Evolutionary conservation across 92 coral and sea anemone genomes (phyloP).

Genomic region (Zoanthus gigantus): DNA sequence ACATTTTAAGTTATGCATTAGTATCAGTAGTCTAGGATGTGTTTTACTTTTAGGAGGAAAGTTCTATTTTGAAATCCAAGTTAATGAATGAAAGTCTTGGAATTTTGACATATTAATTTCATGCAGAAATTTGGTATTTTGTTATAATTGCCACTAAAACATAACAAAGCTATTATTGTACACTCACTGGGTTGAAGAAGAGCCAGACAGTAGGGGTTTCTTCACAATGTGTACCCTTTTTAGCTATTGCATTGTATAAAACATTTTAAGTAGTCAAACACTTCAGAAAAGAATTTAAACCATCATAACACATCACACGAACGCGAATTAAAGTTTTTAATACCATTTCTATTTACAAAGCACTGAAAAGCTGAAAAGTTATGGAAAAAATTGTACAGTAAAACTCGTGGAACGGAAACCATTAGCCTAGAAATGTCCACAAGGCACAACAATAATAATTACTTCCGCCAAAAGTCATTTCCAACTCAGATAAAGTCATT

Average conservation of each 20-base stretch:
- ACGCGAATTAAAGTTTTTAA: not conserved
- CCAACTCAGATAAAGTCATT: not conserved
- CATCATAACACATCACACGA: not conserved
- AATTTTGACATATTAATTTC: too few relatives aligned
- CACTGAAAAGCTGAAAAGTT: not conserved
- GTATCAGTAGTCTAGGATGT: too few relatives aligned
- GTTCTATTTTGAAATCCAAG: too few relatives aligned
- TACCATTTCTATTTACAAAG: constrained; percentile 22
- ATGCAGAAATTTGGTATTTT: too few relatives aligned
- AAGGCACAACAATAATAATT: not conserved
- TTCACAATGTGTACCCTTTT: too few relatives aligned
- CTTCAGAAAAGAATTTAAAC: not conserved
- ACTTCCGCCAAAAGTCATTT: constrained; percentile 21
- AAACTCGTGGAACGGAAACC: not conserved
- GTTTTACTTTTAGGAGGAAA: too few relatives aligned
- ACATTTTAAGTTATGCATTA: too few relatives aligned
- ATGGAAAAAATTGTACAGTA: constrained; percentile 24
- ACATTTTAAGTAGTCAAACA: not conserved
- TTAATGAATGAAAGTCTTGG: too few relatives aligned
- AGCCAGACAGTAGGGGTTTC: too few relatives aligned
- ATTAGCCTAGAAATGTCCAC: not conserved
- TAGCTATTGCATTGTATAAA: not conserved
- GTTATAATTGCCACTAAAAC: too few relatives aligned
- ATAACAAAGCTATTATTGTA: too few relatives aligned
- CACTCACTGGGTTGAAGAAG: too few relatives aligned